Evolutionary conservation across 2,797 vertebrate genomes (phyloP), one percentile per base, ranked within the genome.

Genomic region (Distichodus sexfasciatus): DNA sequence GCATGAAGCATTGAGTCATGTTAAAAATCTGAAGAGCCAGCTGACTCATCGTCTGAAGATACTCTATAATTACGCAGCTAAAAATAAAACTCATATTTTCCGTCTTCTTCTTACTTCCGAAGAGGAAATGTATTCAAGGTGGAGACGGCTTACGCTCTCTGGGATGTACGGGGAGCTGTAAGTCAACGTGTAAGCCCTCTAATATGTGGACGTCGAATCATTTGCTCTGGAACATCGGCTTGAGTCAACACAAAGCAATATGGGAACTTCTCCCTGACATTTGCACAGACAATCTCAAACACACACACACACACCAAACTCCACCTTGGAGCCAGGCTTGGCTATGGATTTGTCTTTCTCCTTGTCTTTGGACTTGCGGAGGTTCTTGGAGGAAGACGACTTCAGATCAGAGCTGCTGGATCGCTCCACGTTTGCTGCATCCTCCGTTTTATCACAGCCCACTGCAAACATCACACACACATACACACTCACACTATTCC

Each of bases 351-450:
- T 88, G 65, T 91, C 95, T 43, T 87, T 75, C 61, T 85, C 77
- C 60, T 82, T 87, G 17, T 85, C 84, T 68, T 92, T 93, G 26
- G 77, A 29, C 87, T 91, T 94, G 54, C 74, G 84, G 24, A n/a
- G 79, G 54, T 69, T 6, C 83, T 90, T 95, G 65, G 83, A 61
- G 72, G 79, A 63, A 76, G 77, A 55, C 46, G 83, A 71, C 77
- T 91, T 94, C 41, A 74, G 84, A 6, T 79, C 82, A 31, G 93
- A 85, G 11, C 10, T 81, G 72, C 50, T 69, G 64, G 77, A 59
- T 14, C 66, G 77, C 55, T 84, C 83, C 0, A 61, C 9, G 33
- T 26, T 80, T 46, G 64, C 70, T 4, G 65, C 23, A 23, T 94
- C 84, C 17, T 92, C 87, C 0, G 55, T 72, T 68, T 87, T 92